phyloP scores from a whole-genome alignment of 2,888 invertebrate genomes.

The Cecidostiba fungosa region DNA sequence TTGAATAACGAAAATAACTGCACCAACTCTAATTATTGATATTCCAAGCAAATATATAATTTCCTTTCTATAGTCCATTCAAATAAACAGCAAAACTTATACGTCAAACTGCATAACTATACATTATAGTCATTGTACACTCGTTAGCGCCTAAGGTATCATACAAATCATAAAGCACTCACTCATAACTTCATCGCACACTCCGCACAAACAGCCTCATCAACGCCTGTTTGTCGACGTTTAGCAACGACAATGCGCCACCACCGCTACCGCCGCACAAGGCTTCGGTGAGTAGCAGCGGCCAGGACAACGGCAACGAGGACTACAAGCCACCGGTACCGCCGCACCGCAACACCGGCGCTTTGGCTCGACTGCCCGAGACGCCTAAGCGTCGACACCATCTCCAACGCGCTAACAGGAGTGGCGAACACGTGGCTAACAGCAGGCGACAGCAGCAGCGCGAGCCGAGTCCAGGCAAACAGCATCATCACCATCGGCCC shows the following conservation, averaged over 20 bases:
- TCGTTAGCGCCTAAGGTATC: neutral
- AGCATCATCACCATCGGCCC: conserved; percentile 67
- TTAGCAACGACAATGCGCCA: conserved; percentile 80
- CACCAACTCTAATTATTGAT: too few species aligned
- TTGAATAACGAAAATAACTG: too few species aligned
- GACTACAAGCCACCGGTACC: conserved; percentile 94
- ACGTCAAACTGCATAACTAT: neutral
- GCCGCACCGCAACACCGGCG: conserved; percentile 89
- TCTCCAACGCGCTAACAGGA: conserved; percentile 79
- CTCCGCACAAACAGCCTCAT: neutral
- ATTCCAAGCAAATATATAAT: too few species aligned
- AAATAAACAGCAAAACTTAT: neutral
- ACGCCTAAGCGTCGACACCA: conserved; percentile 79
- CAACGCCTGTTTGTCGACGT: conserved; percentile 9
- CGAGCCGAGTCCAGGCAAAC: conserved; percentile 59
- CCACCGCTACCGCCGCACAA: conserved; percentile 83
- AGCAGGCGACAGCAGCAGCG: conserved; percentile 21
- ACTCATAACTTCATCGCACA: conserved; percentile 8
- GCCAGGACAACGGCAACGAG: conserved; percentile 73
- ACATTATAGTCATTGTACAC: neutral
- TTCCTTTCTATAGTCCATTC: too few species aligned
- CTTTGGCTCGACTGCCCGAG: conserved; percentile 81
- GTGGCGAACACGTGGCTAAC: conserved; percentile 72
- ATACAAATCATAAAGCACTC: conserved; percentile 4
- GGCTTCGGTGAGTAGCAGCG: conserved; percentile 66